These are phyloP conservation scores for Drosophila peninsularis DNA, from an alignment of 2,888 invertebrate genomes.

Conservation along the genomic window DNA sequence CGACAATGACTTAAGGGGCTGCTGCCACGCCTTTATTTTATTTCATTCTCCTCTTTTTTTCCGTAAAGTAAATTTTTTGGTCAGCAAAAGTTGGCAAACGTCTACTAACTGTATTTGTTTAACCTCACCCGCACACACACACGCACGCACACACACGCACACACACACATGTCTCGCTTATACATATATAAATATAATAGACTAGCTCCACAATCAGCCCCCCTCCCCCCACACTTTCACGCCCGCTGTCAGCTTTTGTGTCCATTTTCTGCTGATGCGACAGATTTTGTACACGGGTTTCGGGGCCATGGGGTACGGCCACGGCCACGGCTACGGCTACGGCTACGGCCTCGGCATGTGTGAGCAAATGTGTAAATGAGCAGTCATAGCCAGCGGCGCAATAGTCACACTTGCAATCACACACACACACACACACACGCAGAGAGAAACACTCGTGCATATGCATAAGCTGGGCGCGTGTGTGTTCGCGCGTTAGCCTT, in stretches of 20 bases:
- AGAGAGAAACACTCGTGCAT: conserved; percentile 22
- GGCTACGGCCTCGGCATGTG: conserved; percentile 37
- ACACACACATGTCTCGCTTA: conserved; percentile 4
- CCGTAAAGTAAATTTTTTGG: conserved; percentile 50
- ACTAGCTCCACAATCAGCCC: conserved; percentile 14
- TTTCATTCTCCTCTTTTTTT: background rate
- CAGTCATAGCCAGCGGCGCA: conserved; percentile 73
- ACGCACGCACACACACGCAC: no score
- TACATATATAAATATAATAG: conserved; percentile 57
- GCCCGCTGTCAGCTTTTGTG: conserved; percentile 7
- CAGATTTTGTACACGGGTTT: conserved; percentile 61
- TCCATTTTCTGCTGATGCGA: conserved; percentile 69
- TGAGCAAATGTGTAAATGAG: conserved; percentile 75
- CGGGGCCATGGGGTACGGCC: background rate
- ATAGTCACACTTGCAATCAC: conserved; percentile 65
- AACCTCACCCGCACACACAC: conserved; percentile 39
- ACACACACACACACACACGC: conserved; percentile 2
- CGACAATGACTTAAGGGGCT: conserved; percentile 16
- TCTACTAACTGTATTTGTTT: conserved; percentile 70
- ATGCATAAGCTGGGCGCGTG: conserved; percentile 10
- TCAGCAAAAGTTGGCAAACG: conserved; percentile 47
- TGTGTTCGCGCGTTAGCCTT: conserved; percentile 10
- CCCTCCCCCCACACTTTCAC: background rate
- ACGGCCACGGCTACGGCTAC: background rate
- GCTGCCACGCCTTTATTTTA: conserved; percentile 25